These are phyloP conservation scores for Parochlus steinenii DNA, from an alignment of 2,888 invertebrate genomes.

Conservation along the genomic window DNA sequence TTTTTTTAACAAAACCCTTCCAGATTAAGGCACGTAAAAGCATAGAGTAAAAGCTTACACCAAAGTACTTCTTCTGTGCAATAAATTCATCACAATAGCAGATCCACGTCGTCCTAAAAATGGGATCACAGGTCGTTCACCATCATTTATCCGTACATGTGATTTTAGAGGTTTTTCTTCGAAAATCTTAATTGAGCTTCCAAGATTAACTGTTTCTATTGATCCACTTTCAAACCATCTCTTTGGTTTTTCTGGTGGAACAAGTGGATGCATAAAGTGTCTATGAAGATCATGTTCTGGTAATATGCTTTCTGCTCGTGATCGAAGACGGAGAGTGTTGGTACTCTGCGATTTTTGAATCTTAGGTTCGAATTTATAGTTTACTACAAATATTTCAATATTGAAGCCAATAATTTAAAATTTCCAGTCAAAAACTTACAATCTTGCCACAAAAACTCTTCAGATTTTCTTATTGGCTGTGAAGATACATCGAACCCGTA, in stretches of 20 bases:
- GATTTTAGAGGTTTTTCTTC: slow-evolving; percentile 21
- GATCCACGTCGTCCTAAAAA: slow-evolving; percentile 6
- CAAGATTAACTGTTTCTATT: slow-evolving; percentile 37
- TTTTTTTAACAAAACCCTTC: neutral
- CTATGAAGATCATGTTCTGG: too few species aligned
- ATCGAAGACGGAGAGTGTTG: neutral
- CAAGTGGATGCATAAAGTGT: too few species aligned
- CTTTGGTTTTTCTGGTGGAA: neutral
- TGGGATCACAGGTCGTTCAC: slow-evolving; percentile 1
- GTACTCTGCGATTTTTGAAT: neutral
- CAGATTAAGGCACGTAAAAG: neutral
- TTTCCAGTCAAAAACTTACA: slow-evolving; percentile 1
- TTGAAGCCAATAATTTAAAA: neutral
- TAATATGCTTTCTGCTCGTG: neutral
- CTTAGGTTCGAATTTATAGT: slow-evolving; percentile 6
- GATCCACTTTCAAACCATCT: slow-evolving; percentile 36
- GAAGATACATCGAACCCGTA: slow-evolving; percentile 23
- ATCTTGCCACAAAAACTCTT: slow-evolving; percentile 11
- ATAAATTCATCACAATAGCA: neutral
- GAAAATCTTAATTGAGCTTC: slow-evolving; percentile 43
- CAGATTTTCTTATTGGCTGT: slow-evolving; percentile 30
- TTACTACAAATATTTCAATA: slow-evolving; percentile 2
- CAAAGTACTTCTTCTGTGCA: slow-evolving; percentile 10
- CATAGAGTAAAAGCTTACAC: slow-evolving; percentile 1
- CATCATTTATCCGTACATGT: slow-evolving; percentile 3